phyloP scores from a whole-genome alignment of 2,888 invertebrate species.

The Myopa tessellatipennis region DNA sequence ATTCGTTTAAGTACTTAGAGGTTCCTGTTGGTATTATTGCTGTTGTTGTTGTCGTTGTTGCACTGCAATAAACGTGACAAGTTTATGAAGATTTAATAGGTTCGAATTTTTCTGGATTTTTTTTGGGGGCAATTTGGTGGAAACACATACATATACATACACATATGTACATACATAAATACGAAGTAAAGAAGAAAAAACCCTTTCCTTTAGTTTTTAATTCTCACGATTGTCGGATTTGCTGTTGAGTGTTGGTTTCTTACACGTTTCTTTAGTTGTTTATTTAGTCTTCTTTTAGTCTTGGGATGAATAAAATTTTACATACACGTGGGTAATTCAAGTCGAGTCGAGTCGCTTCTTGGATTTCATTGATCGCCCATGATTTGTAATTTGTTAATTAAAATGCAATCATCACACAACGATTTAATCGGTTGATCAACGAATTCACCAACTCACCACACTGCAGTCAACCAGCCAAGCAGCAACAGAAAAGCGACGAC shows the following conservation, averaged over 20 bases:
- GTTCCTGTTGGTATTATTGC: background rate
- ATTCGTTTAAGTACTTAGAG: background rate
- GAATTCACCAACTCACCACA: background rate
- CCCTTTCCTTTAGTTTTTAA: slow-evolving; percentile 40
- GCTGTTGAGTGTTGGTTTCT: background rate
- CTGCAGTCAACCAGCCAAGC: background rate
- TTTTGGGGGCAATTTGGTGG: background rate
- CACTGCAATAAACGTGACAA: slow-evolving; percentile 64
- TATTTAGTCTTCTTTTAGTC: background rate
- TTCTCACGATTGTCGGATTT: slow-evolving; percentile 60
- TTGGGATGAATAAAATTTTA: background rate
- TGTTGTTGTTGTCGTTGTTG: slow-evolving; percentile 49
- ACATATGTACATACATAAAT: too few species aligned
- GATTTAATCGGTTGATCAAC: background rate
- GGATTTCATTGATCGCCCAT: slow-evolving; percentile 49
- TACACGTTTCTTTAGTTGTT: slow-evolving; percentile 13
- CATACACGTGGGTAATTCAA: background rate
- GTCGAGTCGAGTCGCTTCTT: slow-evolving; percentile 2
- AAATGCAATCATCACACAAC: slow-evolving; percentile 63
- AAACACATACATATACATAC: background rate
- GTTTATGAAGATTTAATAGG: slow-evolving; percentile 66
- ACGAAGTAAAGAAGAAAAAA: background rate
- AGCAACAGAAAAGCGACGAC: background rate
- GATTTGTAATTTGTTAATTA: slow-evolving; percentile 65
- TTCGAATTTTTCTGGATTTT: slow-evolving; percentile 50